A percentile compares a stretch with the other conserved stretches of the same genome.
Conservation (phyloP, 2,797 vertebrate genomes). For the Salarias fasciatus region DNA sequence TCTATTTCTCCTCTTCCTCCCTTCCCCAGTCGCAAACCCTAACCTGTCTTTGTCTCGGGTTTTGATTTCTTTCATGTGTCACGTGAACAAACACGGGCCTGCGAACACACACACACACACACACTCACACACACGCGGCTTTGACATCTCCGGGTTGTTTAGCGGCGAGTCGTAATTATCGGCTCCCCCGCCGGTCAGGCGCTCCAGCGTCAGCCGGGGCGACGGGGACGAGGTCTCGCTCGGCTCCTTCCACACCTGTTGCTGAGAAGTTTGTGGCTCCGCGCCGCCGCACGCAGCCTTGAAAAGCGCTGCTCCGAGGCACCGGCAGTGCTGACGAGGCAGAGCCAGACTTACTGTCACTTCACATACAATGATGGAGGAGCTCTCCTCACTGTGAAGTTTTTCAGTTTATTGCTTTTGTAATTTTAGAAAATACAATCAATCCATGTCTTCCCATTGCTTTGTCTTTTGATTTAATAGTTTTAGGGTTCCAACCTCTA, state of each 20-base stretch:
- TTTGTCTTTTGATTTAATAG: constrained; percentile 10
- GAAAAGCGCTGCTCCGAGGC: too few relatives aligned
- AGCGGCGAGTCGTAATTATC: constrained; percentile 47
- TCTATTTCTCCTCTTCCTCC: constrained; percentile 24
- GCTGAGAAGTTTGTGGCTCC: constrained; percentile 1
- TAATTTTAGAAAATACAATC: constrained; percentile 1
- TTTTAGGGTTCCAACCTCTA: constrained; percentile 20
- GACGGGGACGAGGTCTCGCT: constrained; percentile 43
- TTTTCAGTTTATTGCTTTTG: neutral
- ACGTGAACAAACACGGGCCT: constrained; percentile 39
- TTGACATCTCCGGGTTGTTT: constrained; percentile 45
- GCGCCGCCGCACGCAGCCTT: neutral
- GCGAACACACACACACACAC: constrained; percentile 16
- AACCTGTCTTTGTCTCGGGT: constrained; percentile 9
- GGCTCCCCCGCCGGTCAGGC: constrained; percentile 52
- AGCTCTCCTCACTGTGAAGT: neutral
- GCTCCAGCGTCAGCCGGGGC: constrained; percentile 36
- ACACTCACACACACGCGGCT: constrained; percentile 15
- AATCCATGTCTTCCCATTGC: neutral
- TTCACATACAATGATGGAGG: neutral
- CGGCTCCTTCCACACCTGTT: constrained; percentile 45
- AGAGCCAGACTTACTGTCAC: neutral
- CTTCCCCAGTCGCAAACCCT: neutral
- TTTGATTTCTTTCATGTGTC: neutral
- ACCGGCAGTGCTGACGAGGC: constrained; percentile 2